Evolutionary conservation across 1,140 invertebrate genomes (phyloP), one percentile per base, ranked within the genome.

Genomic region (Lamellibrachia luymesi): DNA sequence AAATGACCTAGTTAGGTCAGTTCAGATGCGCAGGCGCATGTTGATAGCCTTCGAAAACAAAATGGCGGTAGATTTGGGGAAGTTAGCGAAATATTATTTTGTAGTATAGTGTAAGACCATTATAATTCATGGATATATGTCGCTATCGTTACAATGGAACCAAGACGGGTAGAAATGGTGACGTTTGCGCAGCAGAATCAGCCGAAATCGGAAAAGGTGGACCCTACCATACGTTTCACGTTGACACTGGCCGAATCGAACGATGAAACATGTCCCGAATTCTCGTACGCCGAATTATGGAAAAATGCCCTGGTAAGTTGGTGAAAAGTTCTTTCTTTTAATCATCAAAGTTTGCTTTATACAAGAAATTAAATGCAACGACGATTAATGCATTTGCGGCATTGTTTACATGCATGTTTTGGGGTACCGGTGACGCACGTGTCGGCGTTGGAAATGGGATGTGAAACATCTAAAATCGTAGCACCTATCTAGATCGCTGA

Each of bases 261-360:
- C 95, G 97, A 97, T 95, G 96, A 97, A 95, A 96, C 96, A 95
- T 97, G 96, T 96, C 97, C 97, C 92, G 97, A 97, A 96, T 97
- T 97, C 96, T 97, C 97, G 96, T 97, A 97, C 96, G 96, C 96
- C 94, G 97, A 97, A 94, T 96, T 97, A 94, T 95, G 97, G 94
- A 97, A 96, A 95, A 95, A 96, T 94, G 96, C 96, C 94, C 97
- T 97, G 97, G 97, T 97, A 96, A 97, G 96, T 96, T 95, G 95
- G 89, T 92, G 89, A 92, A 92, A 92, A 80, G 64, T 80, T 80
- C 64, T 80, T 80, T 80, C 64, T 80, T 80, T 80, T 80, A 80
- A 10, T 80, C 5, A 80, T 80, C 64, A 80, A 80, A 80, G 64
- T 80, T 80, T 22, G 64, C 64, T 80, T 80, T 6, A 80, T 80